Percentiles rank a stretch among this genome's conserved stretches.
These are phyloP conservation scores for Thecophora atra DNA, from an alignment of 2,888 invertebrate genomes.

Conservation along the genomic window DNA sequence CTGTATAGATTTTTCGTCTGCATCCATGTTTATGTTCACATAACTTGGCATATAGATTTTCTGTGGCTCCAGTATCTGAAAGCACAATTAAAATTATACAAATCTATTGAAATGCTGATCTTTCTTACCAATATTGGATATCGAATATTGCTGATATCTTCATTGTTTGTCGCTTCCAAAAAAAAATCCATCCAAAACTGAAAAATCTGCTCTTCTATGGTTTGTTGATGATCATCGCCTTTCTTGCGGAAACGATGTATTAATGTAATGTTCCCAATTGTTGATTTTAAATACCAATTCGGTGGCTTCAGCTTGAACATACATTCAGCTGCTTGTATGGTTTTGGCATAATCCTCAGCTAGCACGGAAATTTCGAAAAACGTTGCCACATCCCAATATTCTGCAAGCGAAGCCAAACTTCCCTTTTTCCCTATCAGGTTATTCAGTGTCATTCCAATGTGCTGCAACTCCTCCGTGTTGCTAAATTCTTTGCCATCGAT, in stretches of 20 bases:
- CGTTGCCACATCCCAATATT: conserved; percentile 99
- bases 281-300: conserved; percentile 94
- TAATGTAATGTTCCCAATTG: conserved; percentile 94
- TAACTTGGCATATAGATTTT: conserved; percentile 95
- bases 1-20: conserved; percentile 90
- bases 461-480: conserved; percentile 88
- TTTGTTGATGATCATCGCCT: conserved; percentile 75
- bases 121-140: conserved; percentile 75
- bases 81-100: background rate
- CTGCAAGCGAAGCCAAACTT: conserved; percentile 87
- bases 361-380: conserved; percentile 98
- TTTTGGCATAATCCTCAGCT: conserved; percentile 96
- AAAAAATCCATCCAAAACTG: conserved; percentile 99
- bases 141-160: conserved; percentile 82
- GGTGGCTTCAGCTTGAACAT: conserved; percentile 93
- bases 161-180: conserved; percentile 88
- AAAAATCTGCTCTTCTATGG: conserved; percentile 89
- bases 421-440: conserved; percentile 98
- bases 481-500: conserved; percentile 96
- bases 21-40: conserved; percentile 93
- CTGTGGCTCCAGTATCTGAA: conserved; percentile 85
- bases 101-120: background rate
- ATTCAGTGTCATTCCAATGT: conserved; percentile 94
- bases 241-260: conserved; percentile 91
- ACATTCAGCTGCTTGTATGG: conserved; percentile 94